These are phyloP conservation scores for Astropecten irregularis DNA, from an alignment of 53 echinoderm and acorn worm species.

Conservation along the genomic window DNA sequence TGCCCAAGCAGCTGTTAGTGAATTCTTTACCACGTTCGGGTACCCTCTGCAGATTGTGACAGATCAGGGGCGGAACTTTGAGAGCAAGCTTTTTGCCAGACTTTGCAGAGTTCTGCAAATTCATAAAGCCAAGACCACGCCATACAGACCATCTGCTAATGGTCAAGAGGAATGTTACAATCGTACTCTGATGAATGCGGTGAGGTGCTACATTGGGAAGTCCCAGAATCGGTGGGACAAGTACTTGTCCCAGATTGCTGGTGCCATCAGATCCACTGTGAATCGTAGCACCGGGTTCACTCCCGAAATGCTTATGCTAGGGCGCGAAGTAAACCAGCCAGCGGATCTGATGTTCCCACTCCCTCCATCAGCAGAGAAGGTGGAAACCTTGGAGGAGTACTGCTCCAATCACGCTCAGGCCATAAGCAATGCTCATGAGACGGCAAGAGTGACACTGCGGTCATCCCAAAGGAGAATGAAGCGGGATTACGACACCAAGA, in stretches of 20 bases:
- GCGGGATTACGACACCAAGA: background rate
- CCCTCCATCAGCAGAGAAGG: background rate
- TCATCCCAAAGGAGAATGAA: constrained; percentile 3
- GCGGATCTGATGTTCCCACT: constrained; percentile 20
- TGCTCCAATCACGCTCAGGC: background rate
- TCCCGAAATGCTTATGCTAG: constrained; percentile 24
- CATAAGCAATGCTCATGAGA: background rate
- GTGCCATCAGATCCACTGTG: constrained; percentile 21
- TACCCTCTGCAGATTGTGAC: too few species aligned
- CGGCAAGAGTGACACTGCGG: background rate
- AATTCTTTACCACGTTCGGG: constrained; percentile 33
- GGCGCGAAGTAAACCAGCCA: constrained; percentile 7
- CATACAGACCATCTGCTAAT: background rate
- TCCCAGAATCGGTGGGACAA: constrained; percentile 32
- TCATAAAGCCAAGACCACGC: constrained; percentile 29
- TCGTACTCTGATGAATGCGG: constrained; percentile 9
- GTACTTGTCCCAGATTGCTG: constrained; percentile 6
- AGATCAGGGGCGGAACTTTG: background rate
- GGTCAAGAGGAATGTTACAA: constrained; percentile 32
- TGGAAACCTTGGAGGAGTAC: background rate
- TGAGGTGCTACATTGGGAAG: too few species aligned
- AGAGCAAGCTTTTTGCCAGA: constrained; percentile 21
- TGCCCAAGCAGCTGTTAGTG: too few species aligned
- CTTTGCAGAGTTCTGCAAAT: constrained; percentile 24
- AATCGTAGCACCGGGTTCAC: constrained; percentile 35